phyloP scores from a whole-genome alignment of 2,113 vertebrate genomes.

The Cinclus cinclus region DNA sequence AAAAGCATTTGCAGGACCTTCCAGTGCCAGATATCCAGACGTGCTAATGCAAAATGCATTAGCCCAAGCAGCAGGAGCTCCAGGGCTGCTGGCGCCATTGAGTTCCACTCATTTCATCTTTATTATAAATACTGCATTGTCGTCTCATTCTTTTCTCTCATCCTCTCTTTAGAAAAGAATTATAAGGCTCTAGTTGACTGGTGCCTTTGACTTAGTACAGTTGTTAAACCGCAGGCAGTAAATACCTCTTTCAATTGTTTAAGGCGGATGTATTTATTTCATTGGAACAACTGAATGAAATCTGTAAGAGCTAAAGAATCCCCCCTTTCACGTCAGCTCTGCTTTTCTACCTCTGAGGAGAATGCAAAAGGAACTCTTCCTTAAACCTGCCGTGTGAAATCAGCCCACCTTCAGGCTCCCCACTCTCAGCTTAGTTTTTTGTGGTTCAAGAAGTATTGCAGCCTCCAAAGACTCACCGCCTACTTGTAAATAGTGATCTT shows the following conservation, averaged over 20 bases:
- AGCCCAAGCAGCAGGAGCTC: conserved; percentile 67
- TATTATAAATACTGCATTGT: conserved; percentile 69
- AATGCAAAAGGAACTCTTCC: neutral
- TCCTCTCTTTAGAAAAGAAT: conserved; percentile 62
- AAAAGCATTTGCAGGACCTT: conserved; percentile 48
- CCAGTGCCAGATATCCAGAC: conserved; percentile 62
- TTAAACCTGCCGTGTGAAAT: neutral
- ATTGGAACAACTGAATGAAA: conserved; percentile 39
- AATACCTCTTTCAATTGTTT: conserved; percentile 64
- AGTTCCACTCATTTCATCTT: conserved; percentile 70
- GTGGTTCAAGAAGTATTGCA: neutral
- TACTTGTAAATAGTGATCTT: conserved; percentile 21
- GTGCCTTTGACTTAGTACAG: conserved; percentile 63
- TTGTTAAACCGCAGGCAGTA: conserved; percentile 68
- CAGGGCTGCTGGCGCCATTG: conserved; percentile 61
- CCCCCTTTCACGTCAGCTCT: neutral
- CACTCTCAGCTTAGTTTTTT: neutral
- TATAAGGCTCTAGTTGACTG: conserved; percentile 64
- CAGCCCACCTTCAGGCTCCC: neutral
- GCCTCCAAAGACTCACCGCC: neutral
- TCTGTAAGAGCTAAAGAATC: conserved; percentile 39
- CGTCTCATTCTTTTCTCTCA: conserved; percentile 59
- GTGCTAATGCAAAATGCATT: conserved; percentile 70
- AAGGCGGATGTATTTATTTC: conserved; percentile 54
- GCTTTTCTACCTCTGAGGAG: neutral